These are phyloP conservation scores for Caenorhabditis sp. DNA, from an alignment of 2,888 invertebrate species.

Conservation along the genomic window DNA sequence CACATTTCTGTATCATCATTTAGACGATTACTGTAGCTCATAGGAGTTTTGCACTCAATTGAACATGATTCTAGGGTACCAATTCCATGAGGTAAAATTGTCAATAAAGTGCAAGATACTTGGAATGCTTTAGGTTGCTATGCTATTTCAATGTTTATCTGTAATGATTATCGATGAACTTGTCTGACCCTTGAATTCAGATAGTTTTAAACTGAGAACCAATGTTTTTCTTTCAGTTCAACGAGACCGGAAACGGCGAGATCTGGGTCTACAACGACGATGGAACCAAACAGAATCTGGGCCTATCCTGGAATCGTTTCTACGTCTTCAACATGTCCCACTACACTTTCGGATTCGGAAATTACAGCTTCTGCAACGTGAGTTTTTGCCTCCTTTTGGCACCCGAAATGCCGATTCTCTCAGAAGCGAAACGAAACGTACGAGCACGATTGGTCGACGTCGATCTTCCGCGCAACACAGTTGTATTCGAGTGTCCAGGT, in stretches of 20 bases:
- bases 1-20: too few species aligned
- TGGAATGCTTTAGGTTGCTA: too few species aligned
- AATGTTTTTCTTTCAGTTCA: slow-evolving; percentile 34
- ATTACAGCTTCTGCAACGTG: slow-evolving; percentile 35
- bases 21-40: too few species aligned
- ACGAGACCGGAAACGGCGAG: slow-evolving; percentile 40
- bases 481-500: slow-evolving; percentile 57
- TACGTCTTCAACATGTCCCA: slow-evolving; percentile 15
- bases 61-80: too few species aligned
- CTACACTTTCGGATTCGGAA: slow-evolving; percentile 33
- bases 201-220: too few species aligned
- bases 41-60: too few species aligned
- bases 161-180: too few species aligned
- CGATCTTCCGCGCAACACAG: slow-evolving; percentile 44
- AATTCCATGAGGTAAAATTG: too few species aligned
- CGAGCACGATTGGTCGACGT: slow-evolving; percentile 38
- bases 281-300: slow-evolving; percentile 24
- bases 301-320: slow-evolving; percentile 7
- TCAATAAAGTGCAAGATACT: too few species aligned
- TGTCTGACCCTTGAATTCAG: too few species aligned
- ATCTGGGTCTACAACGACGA: slow-evolving; percentile 23
- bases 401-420: background rate
- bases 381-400: background rate
- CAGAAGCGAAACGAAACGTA: slow-evolving; percentile 13
- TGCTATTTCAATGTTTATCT: background rate